These are phyloP conservation scores for Xestia rhomboidea DNA, from an alignment of 2,888 invertebrate species.

Conservation along the genomic window DNA sequence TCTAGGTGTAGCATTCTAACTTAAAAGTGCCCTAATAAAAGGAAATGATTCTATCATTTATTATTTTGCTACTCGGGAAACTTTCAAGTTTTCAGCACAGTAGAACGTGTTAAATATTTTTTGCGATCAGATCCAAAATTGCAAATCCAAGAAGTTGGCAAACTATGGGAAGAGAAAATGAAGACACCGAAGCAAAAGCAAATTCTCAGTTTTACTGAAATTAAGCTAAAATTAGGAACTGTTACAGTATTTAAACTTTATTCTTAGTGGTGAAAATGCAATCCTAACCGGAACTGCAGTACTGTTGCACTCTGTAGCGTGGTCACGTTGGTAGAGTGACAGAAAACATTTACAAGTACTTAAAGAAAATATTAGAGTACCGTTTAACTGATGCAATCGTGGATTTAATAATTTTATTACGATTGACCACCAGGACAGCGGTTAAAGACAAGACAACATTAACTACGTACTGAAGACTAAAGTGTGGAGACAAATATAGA, in stretches of 20 bases:
- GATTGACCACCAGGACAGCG: not conserved
- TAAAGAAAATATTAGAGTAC: no score
- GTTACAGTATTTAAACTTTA: not conserved
- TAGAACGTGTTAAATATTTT: not conserved
- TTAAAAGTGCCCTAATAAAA: not conserved
- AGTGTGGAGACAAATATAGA: not conserved
- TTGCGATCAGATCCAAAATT: not conserved
- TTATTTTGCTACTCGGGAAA: not conserved
- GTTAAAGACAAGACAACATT: not conserved
- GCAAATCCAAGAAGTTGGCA: constrained; percentile 11
- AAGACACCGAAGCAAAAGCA: not conserved
- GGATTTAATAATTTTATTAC: not conserved
- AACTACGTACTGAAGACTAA: not conserved
- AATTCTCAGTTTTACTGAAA: constrained; percentile 4
- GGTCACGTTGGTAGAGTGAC: not conserved
- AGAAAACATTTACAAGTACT: not conserved
- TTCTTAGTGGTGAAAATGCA: not conserved
- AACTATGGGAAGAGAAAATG: not conserved
- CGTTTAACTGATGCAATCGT: not conserved
- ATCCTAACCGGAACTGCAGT: not conserved
- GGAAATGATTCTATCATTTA: not conserved
- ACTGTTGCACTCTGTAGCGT: not conserved
- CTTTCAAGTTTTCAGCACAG: not conserved
- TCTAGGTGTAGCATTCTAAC: not conserved
- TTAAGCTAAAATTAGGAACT: no score